Percentiles rank a stretch among this genome's conserved stretches.
Conservation (phyloP, 2,113 vertebrate species). For the Rhizomys pruinosus region DNA sequence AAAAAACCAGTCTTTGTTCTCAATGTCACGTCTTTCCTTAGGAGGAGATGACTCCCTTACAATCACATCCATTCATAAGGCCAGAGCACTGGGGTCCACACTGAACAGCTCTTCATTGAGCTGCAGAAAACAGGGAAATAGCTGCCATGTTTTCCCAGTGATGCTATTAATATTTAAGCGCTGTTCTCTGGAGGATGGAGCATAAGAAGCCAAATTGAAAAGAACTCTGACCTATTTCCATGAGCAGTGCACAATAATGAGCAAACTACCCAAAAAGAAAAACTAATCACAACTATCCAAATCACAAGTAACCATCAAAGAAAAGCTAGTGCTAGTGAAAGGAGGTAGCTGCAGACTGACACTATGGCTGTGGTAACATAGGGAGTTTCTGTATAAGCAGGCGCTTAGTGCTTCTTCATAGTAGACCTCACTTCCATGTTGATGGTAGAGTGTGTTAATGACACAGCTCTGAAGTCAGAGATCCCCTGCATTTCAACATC, state of each 20-base stretch:
- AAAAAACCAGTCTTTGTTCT: slow-evolving; percentile 88
- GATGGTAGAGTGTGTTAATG: neutral
- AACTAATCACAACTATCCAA: neutral
- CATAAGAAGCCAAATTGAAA: slow-evolving; percentile 80
- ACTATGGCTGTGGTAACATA: neutral
- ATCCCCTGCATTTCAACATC: neutral
- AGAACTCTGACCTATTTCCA: slow-evolving; percentile 86
- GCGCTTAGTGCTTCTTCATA: neutral
- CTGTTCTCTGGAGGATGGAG: slow-evolving; percentile 75
- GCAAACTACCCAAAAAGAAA: slow-evolving; percentile 73
- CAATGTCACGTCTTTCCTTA: slow-evolving; percentile 84
- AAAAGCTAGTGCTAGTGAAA: slow-evolving; percentile 35
- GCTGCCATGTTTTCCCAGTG: slow-evolving; percentile 86
- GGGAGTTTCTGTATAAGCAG: neutral
- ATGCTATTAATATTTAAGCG: slow-evolving; percentile 87
- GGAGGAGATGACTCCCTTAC: slow-evolving; percentile 87
- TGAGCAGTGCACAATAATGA: slow-evolving; percentile 82
- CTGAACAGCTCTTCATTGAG: slow-evolving; percentile 90
- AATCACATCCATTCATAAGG: slow-evolving; percentile 90
- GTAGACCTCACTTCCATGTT: neutral
- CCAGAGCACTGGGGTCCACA: slow-evolving; percentile 78
- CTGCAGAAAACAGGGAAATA: slow-evolving; percentile 86
- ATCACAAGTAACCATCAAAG: slow-evolving; percentile 53
- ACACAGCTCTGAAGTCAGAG: neutral
- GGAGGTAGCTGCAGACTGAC: rapidly evolving